Conservation (phyloP, 2,797 vertebrate genomes). For the Synaphobranchus kaupii region DNA sequence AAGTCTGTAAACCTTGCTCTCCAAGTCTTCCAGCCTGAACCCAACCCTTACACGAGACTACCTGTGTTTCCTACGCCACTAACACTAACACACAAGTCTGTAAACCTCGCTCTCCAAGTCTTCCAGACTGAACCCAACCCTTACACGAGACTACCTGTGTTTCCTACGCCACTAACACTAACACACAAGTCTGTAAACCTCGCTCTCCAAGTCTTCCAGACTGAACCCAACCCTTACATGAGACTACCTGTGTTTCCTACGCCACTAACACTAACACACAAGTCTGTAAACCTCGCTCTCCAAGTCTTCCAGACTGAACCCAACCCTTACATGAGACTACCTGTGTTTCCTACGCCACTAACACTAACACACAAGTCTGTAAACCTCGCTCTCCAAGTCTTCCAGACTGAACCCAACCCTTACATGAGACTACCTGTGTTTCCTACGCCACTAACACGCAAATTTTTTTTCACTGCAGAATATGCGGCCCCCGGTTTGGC, state of each 20-base stretch:
- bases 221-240: background rate
- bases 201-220: background rate
- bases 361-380: background rate
- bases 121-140: background rate
- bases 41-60: background rate
- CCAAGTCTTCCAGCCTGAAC: background rate
- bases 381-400: background rate
- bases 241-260: background rate
- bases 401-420: background rate
- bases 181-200: background rate
- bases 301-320: background rate
- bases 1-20: background rate
- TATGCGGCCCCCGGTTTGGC: conserved; percentile 94
- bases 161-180: background rate
- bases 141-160: background rate
- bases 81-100: background rate
- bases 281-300: background rate
- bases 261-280: background rate
- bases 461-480: conserved; percentile 76
- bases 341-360: background rate
- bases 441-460: background rate
- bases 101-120: background rate
- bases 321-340: background rate
- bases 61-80: background rate
- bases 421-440: background rate